Evolutionary conservation across 37 sponge, comb jelly and placozoan genomes (phyloP).

Genomic region (Oscarella lobularis): DNA sequence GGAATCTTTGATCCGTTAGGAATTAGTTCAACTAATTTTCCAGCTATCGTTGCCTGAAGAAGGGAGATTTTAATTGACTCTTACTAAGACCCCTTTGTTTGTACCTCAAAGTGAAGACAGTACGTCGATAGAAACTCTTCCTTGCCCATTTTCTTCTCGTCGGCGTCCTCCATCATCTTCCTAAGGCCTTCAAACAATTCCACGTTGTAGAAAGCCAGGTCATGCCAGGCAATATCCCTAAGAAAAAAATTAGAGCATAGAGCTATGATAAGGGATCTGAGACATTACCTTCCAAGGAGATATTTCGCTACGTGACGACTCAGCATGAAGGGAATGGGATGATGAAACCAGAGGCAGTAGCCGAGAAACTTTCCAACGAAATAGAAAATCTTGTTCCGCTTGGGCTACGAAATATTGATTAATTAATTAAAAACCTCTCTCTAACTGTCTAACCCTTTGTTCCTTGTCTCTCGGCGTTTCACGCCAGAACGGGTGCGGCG

Average conservation of each 20-base stretch:
- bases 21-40: conserved; percentile 42
- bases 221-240: conserved; percentile 83
- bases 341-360: conserved; percentile 67
- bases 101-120: conserved; percentile 74
- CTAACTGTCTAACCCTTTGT: neutral
- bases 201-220: conserved; percentile 88
- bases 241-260: neutral
- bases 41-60: conserved; percentile 40
- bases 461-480: neutral
- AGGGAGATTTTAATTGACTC: neutral
- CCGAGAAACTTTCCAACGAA: conserved; percentile 77
- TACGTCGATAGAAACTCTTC: conserved; percentile 58
- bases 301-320: conserved; percentile 83
- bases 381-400: conserved; percentile 10
- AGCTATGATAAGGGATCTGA: neutral
- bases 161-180: conserved; percentile 53
- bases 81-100: neutral
- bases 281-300: conserved; percentile 51
- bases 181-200: conserved; percentile 84
- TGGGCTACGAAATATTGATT: neutral
- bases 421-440: neutral
- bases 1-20: conserved; percentile 63
- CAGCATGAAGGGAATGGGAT: conserved; percentile 73
- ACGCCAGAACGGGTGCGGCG: conserved; percentile 7
- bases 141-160: conserved; percentile 31